Percentiles rank a stretch among this genome's conserved stretches.
These are phyloP conservation scores for Siniperca chuatsi DNA, from an alignment of 2,113 vertebrate genomes.

Conservation along the genomic window DNA sequence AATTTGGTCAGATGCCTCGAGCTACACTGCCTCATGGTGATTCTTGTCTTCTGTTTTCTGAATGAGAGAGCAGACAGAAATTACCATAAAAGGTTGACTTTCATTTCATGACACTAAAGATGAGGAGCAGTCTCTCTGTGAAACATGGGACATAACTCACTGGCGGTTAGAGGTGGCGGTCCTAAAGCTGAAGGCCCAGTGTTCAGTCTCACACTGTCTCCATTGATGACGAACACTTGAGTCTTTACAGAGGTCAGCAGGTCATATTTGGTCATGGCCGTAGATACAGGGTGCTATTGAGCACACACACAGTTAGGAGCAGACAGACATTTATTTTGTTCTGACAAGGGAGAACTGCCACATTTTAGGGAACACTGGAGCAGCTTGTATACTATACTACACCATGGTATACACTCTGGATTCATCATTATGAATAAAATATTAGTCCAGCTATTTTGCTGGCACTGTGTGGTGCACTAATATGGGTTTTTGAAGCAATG, in stretches of 20 bases:
- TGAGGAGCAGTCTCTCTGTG: slow-evolving; percentile 14
- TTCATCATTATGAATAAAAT: not conserved
- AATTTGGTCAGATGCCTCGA: slow-evolving; percentile 9
- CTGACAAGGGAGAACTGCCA: not conserved
- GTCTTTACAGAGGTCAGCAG: slow-evolving; percentile 54
- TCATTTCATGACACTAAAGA: slow-evolving; percentile 20
- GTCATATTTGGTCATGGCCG: slow-evolving; percentile 55
- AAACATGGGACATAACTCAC: slow-evolving; percentile 25
- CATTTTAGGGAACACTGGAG: slow-evolving; percentile 9
- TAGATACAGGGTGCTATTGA: slow-evolving; percentile 52
- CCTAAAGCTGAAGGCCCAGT: slow-evolving; percentile 50
- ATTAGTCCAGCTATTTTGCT: not conserved
- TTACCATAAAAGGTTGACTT: slow-evolving; percentile 16
- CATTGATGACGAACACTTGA: slow-evolving; percentile 60
- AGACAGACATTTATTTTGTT: slow-evolving; percentile 30
- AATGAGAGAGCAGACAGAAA: slow-evolving; percentile 5
- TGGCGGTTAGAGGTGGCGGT: slow-evolving; percentile 16
- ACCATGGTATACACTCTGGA: not conserved
- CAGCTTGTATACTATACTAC: not conserved
- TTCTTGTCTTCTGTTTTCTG: slow-evolving; percentile 23
- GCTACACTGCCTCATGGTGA: not conserved
- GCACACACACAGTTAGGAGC: slow-evolving; percentile 26
- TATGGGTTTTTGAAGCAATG: not conserved
- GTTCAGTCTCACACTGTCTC: slow-evolving; percentile 64
- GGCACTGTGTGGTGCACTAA: not conserved